These are phyloP conservation scores for Esox niger DNA, from an alignment of 2,113 vertebrate genomes.

Conservation along the genomic window DNA sequence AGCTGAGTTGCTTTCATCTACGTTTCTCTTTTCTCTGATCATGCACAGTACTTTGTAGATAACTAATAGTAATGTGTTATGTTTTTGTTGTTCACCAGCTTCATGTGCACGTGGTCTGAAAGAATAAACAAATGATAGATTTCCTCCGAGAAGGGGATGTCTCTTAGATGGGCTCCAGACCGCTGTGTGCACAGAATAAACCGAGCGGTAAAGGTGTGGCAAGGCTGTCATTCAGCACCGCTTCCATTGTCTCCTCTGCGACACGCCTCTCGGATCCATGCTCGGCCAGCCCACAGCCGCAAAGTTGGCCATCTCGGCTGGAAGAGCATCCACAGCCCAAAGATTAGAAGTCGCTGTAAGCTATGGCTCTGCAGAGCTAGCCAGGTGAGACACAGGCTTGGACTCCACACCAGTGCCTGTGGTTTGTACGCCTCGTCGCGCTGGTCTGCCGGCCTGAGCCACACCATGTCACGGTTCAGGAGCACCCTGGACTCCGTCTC, in stretches of 20 bases:
- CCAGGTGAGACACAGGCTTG: conserved; percentile 53
- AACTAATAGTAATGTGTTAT: too few species aligned
- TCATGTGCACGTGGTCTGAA: too few species aligned
- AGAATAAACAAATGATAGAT: conserved; percentile 16
- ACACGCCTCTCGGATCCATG: conserved; percentile 61
- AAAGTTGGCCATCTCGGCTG: conserved; percentile 40
- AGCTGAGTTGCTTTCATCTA: too few species aligned
- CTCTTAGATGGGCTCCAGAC: conserved; percentile 74
- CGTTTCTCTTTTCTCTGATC: too few species aligned
- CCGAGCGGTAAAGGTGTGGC: conserved; percentile 73
- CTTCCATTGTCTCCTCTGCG: conserved; percentile 34
- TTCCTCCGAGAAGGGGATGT: conserved; percentile 73
- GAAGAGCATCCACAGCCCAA: conserved; percentile 59
- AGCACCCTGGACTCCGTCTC: conserved; percentile 86
- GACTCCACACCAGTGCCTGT: conserved; percentile 70
- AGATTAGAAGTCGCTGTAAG: conserved; percentile 57
- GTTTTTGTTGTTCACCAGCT: conserved; percentile 44
- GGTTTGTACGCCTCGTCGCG: conserved; percentile 77
- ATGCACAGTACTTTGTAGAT: too few species aligned
- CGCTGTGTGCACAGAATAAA: conserved; percentile 73
- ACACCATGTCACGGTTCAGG: conserved; percentile 87
- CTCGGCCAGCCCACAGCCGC: conserved; percentile 31
- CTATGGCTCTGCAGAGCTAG: conserved; percentile 60
- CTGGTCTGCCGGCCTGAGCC: conserved; percentile 75
- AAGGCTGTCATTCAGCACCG: conserved; percentile 63